Percentiles rank a stretch among this genome's conserved stretches.
phyloP scores from a whole-genome alignment of 1,140 invertebrate species.

The Watersipora subatra region DNA sequence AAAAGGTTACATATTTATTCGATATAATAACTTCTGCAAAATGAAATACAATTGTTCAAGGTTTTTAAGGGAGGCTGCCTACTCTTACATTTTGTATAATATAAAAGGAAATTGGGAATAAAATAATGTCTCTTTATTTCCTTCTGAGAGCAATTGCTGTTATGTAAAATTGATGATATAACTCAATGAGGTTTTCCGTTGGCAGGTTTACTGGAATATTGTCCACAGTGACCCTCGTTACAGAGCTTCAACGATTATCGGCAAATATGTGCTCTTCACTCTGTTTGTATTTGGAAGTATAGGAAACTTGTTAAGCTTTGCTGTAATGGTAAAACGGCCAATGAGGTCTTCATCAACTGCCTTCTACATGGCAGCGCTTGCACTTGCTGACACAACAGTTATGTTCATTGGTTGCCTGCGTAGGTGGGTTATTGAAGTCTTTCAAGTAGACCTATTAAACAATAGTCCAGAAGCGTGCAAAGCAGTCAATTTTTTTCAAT shows the following conservation, averaged over 20 bases:
- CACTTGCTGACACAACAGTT: conserved; percentile 30
- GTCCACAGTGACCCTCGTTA: background rate
- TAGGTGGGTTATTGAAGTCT: conserved; percentile 16
- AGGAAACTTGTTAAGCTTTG: conserved; percentile 25
- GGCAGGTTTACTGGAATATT: background rate
- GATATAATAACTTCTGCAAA: too few species aligned
- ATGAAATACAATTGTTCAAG: too few species aligned
- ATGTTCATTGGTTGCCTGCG: conserved; percentile 19
- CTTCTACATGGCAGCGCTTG: conserved; percentile 32
- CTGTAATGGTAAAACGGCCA: conserved; percentile 24
- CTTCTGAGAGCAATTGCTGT: too few species aligned
- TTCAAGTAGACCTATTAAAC: conserved; percentile 11
- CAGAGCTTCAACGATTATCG: conserved; percentile 9
- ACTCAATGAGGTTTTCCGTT: too few species aligned
- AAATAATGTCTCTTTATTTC: too few species aligned
- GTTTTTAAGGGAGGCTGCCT: too few species aligned
- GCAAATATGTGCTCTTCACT: conserved; percentile 20
- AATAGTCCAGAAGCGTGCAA: conserved; percentile 12
- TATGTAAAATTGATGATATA: too few species aligned
- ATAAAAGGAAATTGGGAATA: too few species aligned
- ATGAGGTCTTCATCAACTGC: conserved; percentile 26
- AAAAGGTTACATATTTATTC: too few species aligned
- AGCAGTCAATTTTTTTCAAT: conserved; percentile 16
- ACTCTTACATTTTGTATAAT: too few species aligned
- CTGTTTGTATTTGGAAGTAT: conserved; percentile 25